These are phyloP conservation scores for Amniataba percoides DNA, from an alignment of 2,797 vertebrate species.

Conservation along the genomic window DNA sequence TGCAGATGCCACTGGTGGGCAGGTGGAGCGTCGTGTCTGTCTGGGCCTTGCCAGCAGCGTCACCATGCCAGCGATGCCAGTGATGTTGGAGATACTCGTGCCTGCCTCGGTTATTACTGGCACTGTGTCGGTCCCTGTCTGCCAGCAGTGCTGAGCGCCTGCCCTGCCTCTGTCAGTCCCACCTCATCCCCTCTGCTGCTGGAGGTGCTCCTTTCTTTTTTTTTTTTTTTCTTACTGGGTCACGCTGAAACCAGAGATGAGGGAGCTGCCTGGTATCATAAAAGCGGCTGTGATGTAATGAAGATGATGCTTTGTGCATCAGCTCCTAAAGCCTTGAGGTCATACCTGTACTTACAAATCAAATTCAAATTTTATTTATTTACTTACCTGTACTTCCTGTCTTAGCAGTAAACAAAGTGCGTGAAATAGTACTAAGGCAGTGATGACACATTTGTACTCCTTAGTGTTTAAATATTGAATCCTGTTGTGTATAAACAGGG, in stretches of 20 bases:
- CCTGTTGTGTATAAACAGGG: not conserved
- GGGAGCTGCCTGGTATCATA: constrained; percentile 40
- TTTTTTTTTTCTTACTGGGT: constrained; percentile 44
- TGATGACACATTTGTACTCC: not conserved
- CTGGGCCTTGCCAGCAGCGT: constrained; percentile 22
- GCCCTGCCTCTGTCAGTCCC: constrained; percentile 11
- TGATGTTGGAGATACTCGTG: constrained; percentile 37
- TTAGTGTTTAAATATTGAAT: not conserved
- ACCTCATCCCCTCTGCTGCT: constrained; percentile 31
- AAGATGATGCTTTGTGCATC: constrained; percentile 31
- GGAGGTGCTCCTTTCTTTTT: constrained; percentile 18
- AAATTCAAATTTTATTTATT: too few species aligned
- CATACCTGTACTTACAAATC: not conserved
- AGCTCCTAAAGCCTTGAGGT: constrained; percentile 11
- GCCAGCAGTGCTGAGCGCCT: constrained; percentile 49
- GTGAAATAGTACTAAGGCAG: not conserved
- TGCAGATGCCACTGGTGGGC: not conserved
- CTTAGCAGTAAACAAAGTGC: constrained; percentile 11
- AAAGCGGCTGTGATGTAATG: constrained; percentile 38
- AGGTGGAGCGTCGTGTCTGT: constrained; percentile 6
- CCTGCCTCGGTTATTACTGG: constrained; percentile 55
- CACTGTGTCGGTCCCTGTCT: constrained; percentile 30
- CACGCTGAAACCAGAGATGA: constrained; percentile 53
- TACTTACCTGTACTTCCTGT: not conserved
- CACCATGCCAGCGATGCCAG: not conserved